Base-by-base conservation (phyloP, 2,888 invertebrate species). In the Apotomis turbidana region DNA sequence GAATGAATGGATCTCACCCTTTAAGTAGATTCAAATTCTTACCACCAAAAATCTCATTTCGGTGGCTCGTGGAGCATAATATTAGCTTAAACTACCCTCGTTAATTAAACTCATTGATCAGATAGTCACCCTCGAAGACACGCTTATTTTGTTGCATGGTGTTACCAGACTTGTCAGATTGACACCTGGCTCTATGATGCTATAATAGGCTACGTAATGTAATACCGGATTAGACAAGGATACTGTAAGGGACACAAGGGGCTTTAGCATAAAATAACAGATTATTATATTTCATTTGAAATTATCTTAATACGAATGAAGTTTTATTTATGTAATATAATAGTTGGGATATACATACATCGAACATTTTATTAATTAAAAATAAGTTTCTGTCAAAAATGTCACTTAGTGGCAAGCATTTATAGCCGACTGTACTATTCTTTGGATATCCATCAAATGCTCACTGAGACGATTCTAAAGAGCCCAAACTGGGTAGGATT, bases 101-200 rank as follows among this genome's bases (percentile, higher is more conserved):
- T 64, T 63, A 59, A 70, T 64, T 70, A 70, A 64, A 44, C 52
- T 64, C 13, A 15, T 6, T 46, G 59, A 70, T 70, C 52, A 59
- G 70, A 70, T 70, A 70, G 15, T 27, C 8, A 44, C 64, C 64
- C 64, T 44, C 46, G 36, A 59, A 58, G 57, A 58, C 59, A 58
- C 36, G 52, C 58, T 70, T 70, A 36, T 38, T 51, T 54, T 38
- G 68, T 51, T 38, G 38, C 54, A 59, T 49, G 38, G 38, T 52
- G 13, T 54, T 52, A 8, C 38, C 52, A 54, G 54, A 60, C 60
- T 54, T 52, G n/a, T 51, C 52, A 54, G 54, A 60, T 68, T 51
- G 52, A 52, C 58, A 64, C 52, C 41, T 58, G 46, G 12, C 15
- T 41, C 27, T 15, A 63, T 52, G 4, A 46, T 6, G n/a, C 0